A percentile compares a stretch with the other conserved stretches of the same genome.
These are phyloP conservation scores for Eudyptes chrysolophus DNA, from an alignment of 2,113 vertebrate genomes.

Conservation along the genomic window DNA sequence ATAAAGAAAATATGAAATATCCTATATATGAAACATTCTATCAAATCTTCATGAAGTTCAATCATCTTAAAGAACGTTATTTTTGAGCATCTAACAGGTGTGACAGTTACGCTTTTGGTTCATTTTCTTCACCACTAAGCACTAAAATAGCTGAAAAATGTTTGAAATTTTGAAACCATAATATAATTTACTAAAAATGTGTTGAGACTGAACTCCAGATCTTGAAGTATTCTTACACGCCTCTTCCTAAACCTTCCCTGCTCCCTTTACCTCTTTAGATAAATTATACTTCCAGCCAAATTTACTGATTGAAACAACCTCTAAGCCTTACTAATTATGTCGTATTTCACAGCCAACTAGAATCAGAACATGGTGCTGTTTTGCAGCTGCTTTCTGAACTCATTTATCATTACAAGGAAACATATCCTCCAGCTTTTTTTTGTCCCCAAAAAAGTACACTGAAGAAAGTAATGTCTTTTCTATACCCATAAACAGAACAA, in stretches of 20 bases:
- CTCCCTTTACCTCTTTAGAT: not conserved
- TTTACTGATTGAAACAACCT: not conserved
- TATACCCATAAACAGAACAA: not conserved
- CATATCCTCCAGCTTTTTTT: not conserved
- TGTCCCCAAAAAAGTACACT: not conserved
- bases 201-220: not conserved
- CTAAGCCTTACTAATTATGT: not conserved
- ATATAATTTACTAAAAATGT: conserved; percentile 16
- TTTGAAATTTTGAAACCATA: not conserved
- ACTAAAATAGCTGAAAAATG: conserved; percentile 11
- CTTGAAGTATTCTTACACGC: not conserved
- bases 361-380: not conserved
- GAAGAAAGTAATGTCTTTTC: not conserved
- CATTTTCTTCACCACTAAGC: conserved; percentile 12
- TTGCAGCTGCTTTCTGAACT: conserved; percentile 1
- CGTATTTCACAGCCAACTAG: not conserved
- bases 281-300: not conserved
- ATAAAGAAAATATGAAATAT: not conserved
- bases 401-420: not conserved
- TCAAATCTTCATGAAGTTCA: not conserved
- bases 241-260: not conserved
- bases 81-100: conserved; percentile 12
- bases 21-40: not conserved
- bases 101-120: not conserved
- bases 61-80: not conserved